Base-by-base conservation (phyloP, 1,140 invertebrate genomes). In the Drosophila leontia region DNA sequence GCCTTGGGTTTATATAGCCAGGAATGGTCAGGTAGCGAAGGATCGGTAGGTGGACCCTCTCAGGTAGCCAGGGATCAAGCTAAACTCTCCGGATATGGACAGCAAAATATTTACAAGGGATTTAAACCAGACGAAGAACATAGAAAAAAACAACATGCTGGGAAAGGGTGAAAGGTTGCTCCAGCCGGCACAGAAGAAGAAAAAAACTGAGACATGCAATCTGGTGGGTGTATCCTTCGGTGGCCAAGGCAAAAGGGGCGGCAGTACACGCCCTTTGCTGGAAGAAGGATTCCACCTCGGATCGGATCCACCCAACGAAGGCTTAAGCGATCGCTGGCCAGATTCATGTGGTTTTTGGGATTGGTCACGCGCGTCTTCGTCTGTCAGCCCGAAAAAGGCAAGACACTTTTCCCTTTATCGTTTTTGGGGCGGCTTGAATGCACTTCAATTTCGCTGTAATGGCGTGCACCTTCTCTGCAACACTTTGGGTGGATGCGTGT, bases 21-120 rank as follows among this genome's bases (percentile, higher is more conserved):
- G 8, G 5, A 56, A 0, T 15, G 32, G 64, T 19, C 76, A 87
- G 80, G 58, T 70, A 68, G 61, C 39, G 4, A 34, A 35, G 29
- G n/a, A 32, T 26, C 34, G n/a, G 23, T 29, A 23, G 37, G 9
- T 53, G 41, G 2, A 32, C 29, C 12, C n/a, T 19, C 15, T 0
- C 37, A 80, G 61, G 57, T 75, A 78, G 19, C 0, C 7, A 39
- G 19, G 39, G 69, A 61, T 60, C 57, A 69, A 12, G 75, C 35
- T 1, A 39, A 35, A 3, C 29, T 70, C 67, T 26, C 71, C 61
- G 56, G 74, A 76, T 57, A 58, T 44, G 57, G 12, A 4, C 32
- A 74, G 58, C 62, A 48, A 80, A 84, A 85, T 84, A 81, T 84
- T 84, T 77, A 81, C 70, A 29, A 42, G 26, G 62, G 77, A 80